These are phyloP conservation scores for Isotomurus palustris DNA, from an alignment of 2,888 invertebrate species.

Conservation along the genomic window DNA sequence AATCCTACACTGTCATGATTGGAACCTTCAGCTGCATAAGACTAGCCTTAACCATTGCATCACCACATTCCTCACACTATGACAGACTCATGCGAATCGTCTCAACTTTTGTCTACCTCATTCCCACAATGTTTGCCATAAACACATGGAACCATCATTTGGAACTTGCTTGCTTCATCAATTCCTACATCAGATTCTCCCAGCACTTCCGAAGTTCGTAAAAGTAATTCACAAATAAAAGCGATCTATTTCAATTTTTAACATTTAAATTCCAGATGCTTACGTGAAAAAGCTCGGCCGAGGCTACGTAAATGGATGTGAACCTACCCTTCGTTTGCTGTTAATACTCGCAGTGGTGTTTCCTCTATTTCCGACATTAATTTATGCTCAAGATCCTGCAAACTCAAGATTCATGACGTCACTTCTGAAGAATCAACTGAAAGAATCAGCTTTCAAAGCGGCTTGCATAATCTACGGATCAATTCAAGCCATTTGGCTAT, in stretches of 20 bases:
- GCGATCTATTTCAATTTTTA: background rate
- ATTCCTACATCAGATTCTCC: conserved; percentile 18
- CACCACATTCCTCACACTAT: background rate
- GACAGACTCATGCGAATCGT: background rate
- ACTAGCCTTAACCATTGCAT: background rate
- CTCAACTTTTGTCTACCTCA: background rate
- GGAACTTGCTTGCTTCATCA: conserved; percentile 14
- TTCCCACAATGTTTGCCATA: background rate
- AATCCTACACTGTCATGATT: background rate
- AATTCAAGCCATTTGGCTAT: background rate
- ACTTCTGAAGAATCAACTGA: background rate
- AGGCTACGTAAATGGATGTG: conserved; percentile 22
- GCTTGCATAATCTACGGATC: background rate
- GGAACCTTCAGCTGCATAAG: background rate
- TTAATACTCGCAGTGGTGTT: conserved; percentile 3
- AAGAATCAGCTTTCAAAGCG: background rate
- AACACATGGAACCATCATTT: conserved; percentile 3
- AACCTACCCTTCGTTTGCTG: conserved; percentile 8
- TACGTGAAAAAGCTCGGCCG: conserved; percentile 14
- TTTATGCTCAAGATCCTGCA: conserved; percentile 9
- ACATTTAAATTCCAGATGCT: conserved; percentile 13
- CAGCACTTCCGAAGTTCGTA: conserved; percentile 21
- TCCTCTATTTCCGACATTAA: conserved; percentile 11
- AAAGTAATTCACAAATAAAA: conserved; percentile 8
- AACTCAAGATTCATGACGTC: conserved; percentile 9